These are phyloP conservation scores for Plectropomus leopardus DNA, from an alignment of 2,113 vertebrate species.

Conservation along the genomic window DNA sequence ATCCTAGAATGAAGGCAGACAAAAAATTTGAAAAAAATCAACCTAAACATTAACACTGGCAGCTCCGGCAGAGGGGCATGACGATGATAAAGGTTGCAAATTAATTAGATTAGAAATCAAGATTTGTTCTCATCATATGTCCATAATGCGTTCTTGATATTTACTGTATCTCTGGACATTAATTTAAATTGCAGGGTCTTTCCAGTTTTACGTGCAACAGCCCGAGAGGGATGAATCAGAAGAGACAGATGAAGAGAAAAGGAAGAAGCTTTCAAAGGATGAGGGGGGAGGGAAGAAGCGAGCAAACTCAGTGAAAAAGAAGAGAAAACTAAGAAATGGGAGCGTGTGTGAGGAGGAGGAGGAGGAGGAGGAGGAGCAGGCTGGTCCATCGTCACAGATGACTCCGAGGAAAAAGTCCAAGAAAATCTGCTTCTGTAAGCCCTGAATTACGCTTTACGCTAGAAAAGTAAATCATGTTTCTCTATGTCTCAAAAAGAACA, in stretches of 20 bases:
- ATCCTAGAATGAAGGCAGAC: too few species aligned
- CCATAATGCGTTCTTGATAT: too few species aligned
- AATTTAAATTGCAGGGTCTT: constrained; percentile 61
- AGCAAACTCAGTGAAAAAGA: constrained; percentile 13
- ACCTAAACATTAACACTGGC: too few species aligned
- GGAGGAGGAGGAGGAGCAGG: constrained; percentile 50
- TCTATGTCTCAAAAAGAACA: not conserved
- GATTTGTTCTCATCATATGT: too few species aligned
- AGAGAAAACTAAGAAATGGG: not conserved
- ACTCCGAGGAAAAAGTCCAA: constrained; percentile 48
- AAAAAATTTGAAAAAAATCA: too few species aligned
- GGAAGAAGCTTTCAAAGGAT: constrained; percentile 5
- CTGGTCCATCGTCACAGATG: constrained; percentile 61
- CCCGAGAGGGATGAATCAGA: constrained; percentile 10
- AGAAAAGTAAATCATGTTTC: not conserved
- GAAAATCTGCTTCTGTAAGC: constrained; percentile 64
- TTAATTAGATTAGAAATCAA: too few species aligned
- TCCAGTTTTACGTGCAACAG: constrained; percentile 14
- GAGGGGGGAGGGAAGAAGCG: constrained; percentile 11
- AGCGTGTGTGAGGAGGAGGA: not conserved
- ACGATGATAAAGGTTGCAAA: too few species aligned
- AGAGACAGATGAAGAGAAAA: not conserved
- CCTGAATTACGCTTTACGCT: not conserved
- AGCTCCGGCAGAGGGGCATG: too few species aligned
- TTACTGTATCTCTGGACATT: too few species aligned